A percentile compares a stretch with the other conserved stretches of the same genome.
Evolutionary conservation across 2,888 invertebrate genomes (phyloP).

Genomic region (Phengaris arion): DNA sequence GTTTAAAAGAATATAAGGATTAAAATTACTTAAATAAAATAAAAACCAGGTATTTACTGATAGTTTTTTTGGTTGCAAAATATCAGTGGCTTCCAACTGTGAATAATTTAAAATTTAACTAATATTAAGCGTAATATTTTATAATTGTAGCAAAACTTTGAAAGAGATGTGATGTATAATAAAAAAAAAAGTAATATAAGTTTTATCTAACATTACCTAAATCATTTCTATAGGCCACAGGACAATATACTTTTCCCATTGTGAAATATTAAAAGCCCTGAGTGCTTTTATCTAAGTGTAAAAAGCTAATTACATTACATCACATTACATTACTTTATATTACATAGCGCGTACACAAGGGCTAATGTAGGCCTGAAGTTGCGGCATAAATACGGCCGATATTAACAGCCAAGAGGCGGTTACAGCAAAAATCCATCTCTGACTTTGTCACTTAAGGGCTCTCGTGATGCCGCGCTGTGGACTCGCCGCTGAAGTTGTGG

Average conservation of each 20-base stretch:
- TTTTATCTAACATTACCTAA: neutral
- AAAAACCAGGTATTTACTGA: too few relatives aligned
- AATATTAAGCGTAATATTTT: too few relatives aligned
- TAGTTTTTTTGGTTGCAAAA: too few relatives aligned
- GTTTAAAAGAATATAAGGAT: too few relatives aligned
- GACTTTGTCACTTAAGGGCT: constrained; percentile 75
- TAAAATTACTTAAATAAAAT: too few relatives aligned
- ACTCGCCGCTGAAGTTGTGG: constrained; percentile 47
- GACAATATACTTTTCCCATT: constrained; percentile 11
- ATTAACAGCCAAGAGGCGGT: constrained; percentile 60
- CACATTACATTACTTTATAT: constrained; percentile 8
- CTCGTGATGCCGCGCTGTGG: constrained; percentile 56
- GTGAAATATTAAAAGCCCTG: neutral
- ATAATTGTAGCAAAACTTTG: too few relatives aligned
- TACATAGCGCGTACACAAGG: neutral
- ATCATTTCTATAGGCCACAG: neutral
- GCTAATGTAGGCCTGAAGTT: constrained; percentile 43
- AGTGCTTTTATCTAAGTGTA: constrained; percentile 14
- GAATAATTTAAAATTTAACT: too few relatives aligned
- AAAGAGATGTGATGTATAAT: too few relatives aligned
- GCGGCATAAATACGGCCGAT: constrained; percentile 66
- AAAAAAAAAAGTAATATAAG: neutral
- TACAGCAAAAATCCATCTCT: constrained; percentile 79
- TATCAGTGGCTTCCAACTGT: too few relatives aligned
- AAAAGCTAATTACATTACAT: constrained; percentile 10